Base-by-base conservation (phyloP, 2,888 invertebrate species). In the Clitarchus hookeri region DNA sequence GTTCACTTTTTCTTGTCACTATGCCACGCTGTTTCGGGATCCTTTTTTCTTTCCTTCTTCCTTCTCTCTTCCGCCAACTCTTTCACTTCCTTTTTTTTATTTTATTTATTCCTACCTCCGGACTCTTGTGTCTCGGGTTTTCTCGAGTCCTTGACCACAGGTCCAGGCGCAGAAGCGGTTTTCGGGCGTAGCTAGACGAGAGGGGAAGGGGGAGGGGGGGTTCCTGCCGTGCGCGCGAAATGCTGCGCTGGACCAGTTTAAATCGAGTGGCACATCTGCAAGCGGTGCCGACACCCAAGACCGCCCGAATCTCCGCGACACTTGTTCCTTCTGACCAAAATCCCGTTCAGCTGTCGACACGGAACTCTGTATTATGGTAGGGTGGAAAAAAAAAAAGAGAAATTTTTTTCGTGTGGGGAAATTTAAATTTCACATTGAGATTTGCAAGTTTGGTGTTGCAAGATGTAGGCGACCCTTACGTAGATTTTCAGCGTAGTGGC, bases 1-100 rank as follows among this genome's bases (percentile, higher is more conserved):
- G 65, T 65, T 65, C 8, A 65, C 65, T 65, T 65, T 65, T 65
- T 65, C 65, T 65, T 65, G 65, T 65, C 65, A 65, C 65, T n/a
- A 65, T n/a, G 16, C 65, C 65, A 23, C 23, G 65, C 65, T 65
- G 65, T n/a, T 65, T 65, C 65, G 23, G n/a, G 65, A 16, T 53
- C 36, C 36, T 36, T 36, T 36, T 19, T 53, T n/a, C n/a, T 53
- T 19, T 8, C n/a, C 65, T 65, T 65, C 65, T 65, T 65, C 65
- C n/a, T n/a, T 65, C 65, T 65, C n/a, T 65, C n/a, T 65, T 65
- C 65, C 48, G 36, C n/a, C n/a, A 23, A 8, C 65, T 65, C 65
- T 9, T n/a, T 65, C 0, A 12, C 16, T 65, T 65, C 16, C 16
- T 65, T 65, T 23, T 53, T 53, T 19, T 19, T n/a, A n/a, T n/a